Base-by-base conservation (phyloP, 2,888 invertebrate species). In the Ametastegia equiseti region DNA sequence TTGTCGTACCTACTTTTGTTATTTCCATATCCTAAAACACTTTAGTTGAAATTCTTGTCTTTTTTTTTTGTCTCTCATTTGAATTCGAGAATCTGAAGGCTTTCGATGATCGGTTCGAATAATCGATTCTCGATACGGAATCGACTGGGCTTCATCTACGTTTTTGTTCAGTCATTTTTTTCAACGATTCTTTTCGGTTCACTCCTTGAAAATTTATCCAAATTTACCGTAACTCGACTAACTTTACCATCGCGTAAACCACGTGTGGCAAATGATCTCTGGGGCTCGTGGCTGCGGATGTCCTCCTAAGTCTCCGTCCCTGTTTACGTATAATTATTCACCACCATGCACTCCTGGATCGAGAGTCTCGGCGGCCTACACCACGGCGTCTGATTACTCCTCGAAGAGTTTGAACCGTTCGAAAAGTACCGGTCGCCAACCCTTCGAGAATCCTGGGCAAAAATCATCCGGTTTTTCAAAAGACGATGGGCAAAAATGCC, bases 231-330 rank as follows among this genome's bases (percentile, higher is more conserved):
- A 82, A 78, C 19, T 9, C 19, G 6, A 19, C 0, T 19, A n/a
- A 7, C 50, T 19, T 54, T 3, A n/a, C n/a, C n/a, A 7, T 1
- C 2, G 19, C 54, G 33, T 60, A 60, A 60, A 27, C 67, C 39
- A 60, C 19, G 19, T 60, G 47, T n/a, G n/a, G n/a, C 85, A 82
- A 27, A 89, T 89, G 89, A 90, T 90, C 50, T 60, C 81, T 4
- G 82, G 87, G 0, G 85, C 86, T 54, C 63, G 78, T 5, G 84
- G 81, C 11, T 90, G 89, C 65, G 90, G 89, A 19, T 89, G 90
- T 82, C 77, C 84, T 33, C 0, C 42, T 77, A 27, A 63, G 65
- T 39, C 54, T 75, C 71, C 19, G 7, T n/a, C 65, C 15, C 27
- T 33, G 15, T 15, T 15, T 23, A 19, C 19, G 19, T 27, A 45